Conservation (phyloP, 1,140 invertebrate genomes). For the Drosophila pectinifera region DNA sequence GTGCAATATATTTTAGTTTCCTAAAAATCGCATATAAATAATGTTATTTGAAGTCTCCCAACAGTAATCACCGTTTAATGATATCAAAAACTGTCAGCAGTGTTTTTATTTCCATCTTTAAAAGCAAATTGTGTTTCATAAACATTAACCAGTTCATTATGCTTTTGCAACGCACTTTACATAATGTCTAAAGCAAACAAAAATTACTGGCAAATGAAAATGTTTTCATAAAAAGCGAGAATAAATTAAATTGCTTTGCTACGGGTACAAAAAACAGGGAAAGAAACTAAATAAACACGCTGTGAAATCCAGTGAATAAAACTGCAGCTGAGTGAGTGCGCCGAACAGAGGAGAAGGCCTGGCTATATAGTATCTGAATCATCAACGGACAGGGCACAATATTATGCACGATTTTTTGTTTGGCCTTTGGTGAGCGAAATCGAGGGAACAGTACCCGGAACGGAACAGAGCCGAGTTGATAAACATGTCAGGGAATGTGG, state of each 20-base stretch:
- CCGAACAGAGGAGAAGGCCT: background rate
- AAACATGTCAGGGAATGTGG: conserved; percentile 40
- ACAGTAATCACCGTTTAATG: too few relatives aligned
- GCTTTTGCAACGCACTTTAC: conserved; percentile 5
- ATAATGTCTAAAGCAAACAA: conserved; percentile 33
- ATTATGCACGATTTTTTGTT: conserved; percentile 23
- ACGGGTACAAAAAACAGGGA: conserved; percentile 1
- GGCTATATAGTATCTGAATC: conserved; percentile 24
- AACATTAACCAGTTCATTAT: conserved; percentile 25
- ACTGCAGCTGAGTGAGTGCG: conserved; percentile 14
- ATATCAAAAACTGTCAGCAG: background rate
- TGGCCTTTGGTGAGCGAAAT: conserved; percentile 31
- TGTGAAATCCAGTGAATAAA: conserved; percentile 14
- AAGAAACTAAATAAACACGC: conserved; percentile 25
- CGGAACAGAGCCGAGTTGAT: conserved; percentile 23
- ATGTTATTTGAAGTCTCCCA: background rate
- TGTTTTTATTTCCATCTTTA: conserved; percentile 1
- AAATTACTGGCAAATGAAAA: conserved; percentile 26
- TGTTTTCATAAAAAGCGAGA: conserved; percentile 36
- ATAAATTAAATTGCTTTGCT: conserved; percentile 47
- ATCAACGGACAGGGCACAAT: conserved; percentile 18
- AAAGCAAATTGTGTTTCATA: conserved; percentile 13
- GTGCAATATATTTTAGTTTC: too few relatives aligned
- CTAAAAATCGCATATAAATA: too few relatives aligned
- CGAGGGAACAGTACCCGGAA: conserved; percentile 12